Conservation (phyloP, 2,797 vertebrate species). For the Zalophus californianus region DNA sequence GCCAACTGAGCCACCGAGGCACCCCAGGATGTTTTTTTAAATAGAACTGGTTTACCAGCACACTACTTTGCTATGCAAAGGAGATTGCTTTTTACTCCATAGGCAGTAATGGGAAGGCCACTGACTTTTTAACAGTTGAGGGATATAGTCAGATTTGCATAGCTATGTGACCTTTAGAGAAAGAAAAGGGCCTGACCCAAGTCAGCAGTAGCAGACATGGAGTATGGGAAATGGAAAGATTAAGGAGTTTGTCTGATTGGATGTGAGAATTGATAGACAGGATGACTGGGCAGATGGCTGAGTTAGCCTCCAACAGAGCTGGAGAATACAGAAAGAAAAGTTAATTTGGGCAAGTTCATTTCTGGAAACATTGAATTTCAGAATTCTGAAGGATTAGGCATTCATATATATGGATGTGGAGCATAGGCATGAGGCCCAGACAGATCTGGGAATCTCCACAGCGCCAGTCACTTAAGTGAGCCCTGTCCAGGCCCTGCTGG, state of each 20-base stretch:
- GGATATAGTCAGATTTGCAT: slow-evolving; percentile 11
- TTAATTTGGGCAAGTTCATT: slow-evolving; percentile 29
- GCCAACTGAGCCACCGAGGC: neutral
- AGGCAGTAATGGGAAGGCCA: neutral
- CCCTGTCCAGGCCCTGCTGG: neutral
- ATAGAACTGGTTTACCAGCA: slow-evolving; percentile 20
- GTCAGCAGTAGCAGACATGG: neutral
- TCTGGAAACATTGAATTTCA: slow-evolving; percentile 57
- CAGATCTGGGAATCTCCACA: neutral
- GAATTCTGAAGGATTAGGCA: neutral
- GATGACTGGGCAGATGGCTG: slow-evolving; percentile 21
- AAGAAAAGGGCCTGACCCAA: slow-evolving; percentile 20
- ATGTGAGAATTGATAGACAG: neutral
- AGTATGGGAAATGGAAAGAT: neutral
- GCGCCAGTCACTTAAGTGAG: neutral
- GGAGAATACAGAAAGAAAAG: slow-evolving; percentile 43
- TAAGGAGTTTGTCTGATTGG: neutral
- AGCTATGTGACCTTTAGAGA: neutral
- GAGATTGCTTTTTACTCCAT: slow-evolving; percentile 5
- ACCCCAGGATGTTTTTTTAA: neutral
- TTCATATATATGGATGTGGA: slow-evolving; percentile 28
- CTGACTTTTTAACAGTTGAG: slow-evolving; percentile 41
- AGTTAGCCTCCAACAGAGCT: neutral
- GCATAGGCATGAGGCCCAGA: neutral
- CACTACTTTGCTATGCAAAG: neutral